phyloP scores from a whole-genome alignment of 2,113 vertebrate genomes.

The Chaetodon trifascialis region DNA sequence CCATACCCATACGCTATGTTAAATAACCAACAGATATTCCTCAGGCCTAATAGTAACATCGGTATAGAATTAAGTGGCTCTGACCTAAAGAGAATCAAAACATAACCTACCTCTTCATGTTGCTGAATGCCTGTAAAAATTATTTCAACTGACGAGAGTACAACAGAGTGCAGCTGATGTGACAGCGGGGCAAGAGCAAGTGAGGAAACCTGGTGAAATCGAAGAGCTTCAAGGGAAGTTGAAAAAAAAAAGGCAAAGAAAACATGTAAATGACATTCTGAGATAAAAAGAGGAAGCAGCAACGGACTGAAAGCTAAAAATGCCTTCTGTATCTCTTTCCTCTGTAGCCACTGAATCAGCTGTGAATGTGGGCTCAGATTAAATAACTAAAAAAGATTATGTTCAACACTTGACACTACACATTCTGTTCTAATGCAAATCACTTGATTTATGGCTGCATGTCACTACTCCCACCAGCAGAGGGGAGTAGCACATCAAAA shows the following conservation, averaged over 20 bases:
- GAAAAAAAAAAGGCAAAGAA: not conserved
- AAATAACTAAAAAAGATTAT: not conserved
- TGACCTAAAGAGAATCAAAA: not conserved
- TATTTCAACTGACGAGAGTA: not conserved
- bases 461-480: slow-evolving; percentile 29
- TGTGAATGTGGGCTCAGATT: not conserved
- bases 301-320: not conserved
- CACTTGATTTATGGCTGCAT: slow-evolving; percentile 6
- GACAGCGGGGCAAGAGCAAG: not conserved
- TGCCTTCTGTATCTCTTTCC: too few relatives aligned
- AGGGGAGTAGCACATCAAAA: slow-evolving; percentile 34
- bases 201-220: not conserved
- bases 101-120: slow-evolving; percentile 12
- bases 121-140: not conserved
- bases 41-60: not conserved
- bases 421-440: not conserved
- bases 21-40: not conserved
- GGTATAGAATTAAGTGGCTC: not conserved
- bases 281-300: slow-evolving; percentile 25
- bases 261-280: slow-evolving; percentile 12
- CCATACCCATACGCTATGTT: not conserved
- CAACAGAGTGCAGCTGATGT: not conserved
- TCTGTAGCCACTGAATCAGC: not conserved
- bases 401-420: not conserved
- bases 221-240: not conserved